Base-by-base conservation (phyloP, 2,797 vertebrate genomes). In the Alexandromys oeconomus region DNA sequence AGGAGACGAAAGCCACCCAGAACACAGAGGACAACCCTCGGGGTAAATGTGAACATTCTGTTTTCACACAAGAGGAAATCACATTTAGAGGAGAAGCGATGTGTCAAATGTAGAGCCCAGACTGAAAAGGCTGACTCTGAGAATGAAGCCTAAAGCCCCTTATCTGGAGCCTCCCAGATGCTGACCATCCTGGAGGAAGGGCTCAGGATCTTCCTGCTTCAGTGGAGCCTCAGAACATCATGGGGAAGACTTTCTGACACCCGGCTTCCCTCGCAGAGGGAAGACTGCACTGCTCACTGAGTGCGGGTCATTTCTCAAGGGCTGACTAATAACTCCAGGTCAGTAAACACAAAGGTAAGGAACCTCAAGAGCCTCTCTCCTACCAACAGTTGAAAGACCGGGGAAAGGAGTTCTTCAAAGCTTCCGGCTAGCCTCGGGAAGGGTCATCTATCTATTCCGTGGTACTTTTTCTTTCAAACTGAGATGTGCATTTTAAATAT, bases 181-280 rank as follows among this genome's bases (percentile, higher is more conserved):
- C 1, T 0, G 14, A 31, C 4, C 0, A 3, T n/a, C 46, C 40
- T 9, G 4, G 65, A 46, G 54, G 46, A 87, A 57, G 1, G 3
- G 15, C n/a, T 91, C 84, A 19, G 29, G 5, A 40, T 73, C 27
- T 57, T 73, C 46, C 11, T 3, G 0, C 9, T 17, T 31, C 13
- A 0, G 40, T 37, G 0, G 0, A 2, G 6, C 8, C 14, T 92
- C 73, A 54, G 29, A 10, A 82, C 3, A 1, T 15, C 2, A 19
- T 67, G 27, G 37, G 37, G 7, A 9, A 65, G 9, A 27, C n/a
- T 37, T 37, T 11, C 25, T 1, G 4, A 43, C 11, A 43, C 23
- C 29, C 34, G 17, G 0, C 76, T 31, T 11, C 63, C 59, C 77
- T 73, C 25, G n/a, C 51, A 19, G 57, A 91, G 27, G 43, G 40